Evolutionary conservation across 2,113 vertebrate genomes (phyloP).

Genomic region (Cebus imitator): DNA sequence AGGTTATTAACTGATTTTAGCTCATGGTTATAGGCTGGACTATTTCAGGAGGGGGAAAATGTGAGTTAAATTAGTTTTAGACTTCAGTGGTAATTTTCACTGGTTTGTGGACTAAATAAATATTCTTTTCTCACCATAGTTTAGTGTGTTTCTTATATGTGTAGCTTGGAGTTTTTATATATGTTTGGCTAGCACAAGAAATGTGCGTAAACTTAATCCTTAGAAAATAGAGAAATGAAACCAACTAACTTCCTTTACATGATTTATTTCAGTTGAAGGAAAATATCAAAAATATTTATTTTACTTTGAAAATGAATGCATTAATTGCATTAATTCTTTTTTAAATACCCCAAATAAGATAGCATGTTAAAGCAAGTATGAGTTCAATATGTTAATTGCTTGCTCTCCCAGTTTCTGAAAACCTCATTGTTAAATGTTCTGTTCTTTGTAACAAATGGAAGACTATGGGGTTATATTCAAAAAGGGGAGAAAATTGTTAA

Average conservation of each 20-base stretch:
- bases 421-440: not conserved
- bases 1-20: slow-evolving; percentile 56
- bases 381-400: slow-evolving; percentile 6
- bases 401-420: slow-evolving; percentile 40
- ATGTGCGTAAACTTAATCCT: slow-evolving; percentile 60
- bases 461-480: not conserved
- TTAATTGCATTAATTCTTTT: not conserved
- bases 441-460: not conserved
- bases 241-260: slow-evolving; percentile 57
- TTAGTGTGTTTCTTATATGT: not conserved
- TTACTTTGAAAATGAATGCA: slow-evolving; percentile 60
- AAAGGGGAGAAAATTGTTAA: not conserved
- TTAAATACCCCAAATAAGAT: slow-evolving; percentile 33
- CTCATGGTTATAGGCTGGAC: slow-evolving; percentile 13
- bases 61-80: slow-evolving; percentile 42
- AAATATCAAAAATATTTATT: slow-evolving; percentile 49
- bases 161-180: slow-evolving; percentile 27
- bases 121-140: slow-evolving; percentile 1
- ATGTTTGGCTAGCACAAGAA: slow-evolving; percentile 40
- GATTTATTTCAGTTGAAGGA: slow-evolving; percentile 66
- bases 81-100: slow-evolving; percentile 47
- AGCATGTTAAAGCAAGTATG: slow-evolving; percentile 34
- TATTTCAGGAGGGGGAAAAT: slow-evolving; percentile 54
- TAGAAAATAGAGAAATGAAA: slow-evolving; percentile 73
- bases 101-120: slow-evolving; percentile 29